Evolutionary conservation across 2,888 invertebrate species (phyloP).

Genomic region (Lasioglossum malachurum): DNA sequence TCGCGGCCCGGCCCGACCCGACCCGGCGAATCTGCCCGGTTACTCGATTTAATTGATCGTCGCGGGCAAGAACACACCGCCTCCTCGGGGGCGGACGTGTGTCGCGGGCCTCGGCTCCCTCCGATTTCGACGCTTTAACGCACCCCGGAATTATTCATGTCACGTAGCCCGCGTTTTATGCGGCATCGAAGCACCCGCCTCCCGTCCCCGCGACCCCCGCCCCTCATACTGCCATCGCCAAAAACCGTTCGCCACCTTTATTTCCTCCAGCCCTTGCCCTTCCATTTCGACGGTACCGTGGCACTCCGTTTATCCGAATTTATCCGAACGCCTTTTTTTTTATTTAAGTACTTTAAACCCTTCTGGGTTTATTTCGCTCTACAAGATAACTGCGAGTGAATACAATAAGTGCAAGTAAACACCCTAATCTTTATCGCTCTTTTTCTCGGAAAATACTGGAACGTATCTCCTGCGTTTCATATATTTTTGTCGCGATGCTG

Average conservation of each 20-base stretch:
- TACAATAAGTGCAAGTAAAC: no score
- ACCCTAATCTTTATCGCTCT: no score
- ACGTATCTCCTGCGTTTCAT: no score
- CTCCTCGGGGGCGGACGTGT: conserved; percentile 42
- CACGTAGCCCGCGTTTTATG: conserved; percentile 81
- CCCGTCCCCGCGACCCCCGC: background rate
- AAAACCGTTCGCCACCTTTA: background rate
- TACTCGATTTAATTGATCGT: conserved; percentile 62
- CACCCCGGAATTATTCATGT: conserved; percentile 81
- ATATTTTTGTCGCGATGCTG: no score
- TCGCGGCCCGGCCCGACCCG: conserved; percentile 25
- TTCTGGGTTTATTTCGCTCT: no score
- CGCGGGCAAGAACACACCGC: conserved; percentile 31
- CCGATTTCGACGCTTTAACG: conserved; percentile 66
- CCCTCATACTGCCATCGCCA: background rate
- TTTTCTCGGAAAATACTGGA: no score
- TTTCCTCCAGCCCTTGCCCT: background rate
- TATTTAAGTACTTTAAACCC: no score
- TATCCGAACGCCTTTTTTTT: background rate
- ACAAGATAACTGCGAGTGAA: no score
- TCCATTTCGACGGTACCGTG: background rate
- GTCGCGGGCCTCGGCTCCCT: conserved; percentile 32
- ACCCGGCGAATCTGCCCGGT: conserved; percentile 29
- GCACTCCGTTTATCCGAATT: background rate
- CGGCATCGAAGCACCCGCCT: conserved; percentile 68